Percentiles rank a stretch among this genome's conserved stretches.
Conservation (phyloP, 2,888 invertebrate genomes). For the Scotopteryx bipunctaria region DNA sequence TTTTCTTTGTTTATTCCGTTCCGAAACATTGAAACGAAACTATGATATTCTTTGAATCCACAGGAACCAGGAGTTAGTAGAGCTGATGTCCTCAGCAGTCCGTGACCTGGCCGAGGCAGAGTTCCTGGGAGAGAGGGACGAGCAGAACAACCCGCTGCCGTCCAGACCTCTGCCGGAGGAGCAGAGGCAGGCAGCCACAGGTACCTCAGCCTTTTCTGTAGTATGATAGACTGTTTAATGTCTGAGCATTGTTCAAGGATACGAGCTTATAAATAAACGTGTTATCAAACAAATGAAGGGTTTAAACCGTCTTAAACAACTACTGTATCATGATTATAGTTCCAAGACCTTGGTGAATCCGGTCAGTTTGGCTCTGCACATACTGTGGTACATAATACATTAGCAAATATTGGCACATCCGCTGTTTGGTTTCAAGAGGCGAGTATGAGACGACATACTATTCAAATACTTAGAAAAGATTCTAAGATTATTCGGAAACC, state of each 20-base stretch:
- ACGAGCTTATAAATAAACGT: too few species aligned
- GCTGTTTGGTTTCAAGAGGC: conserved; percentile 5
- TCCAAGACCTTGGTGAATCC: conserved; percentile 4
- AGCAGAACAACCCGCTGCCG: conserved; percentile 92
- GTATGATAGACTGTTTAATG: too few species aligned
- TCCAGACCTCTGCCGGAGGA: conserved; percentile 84
- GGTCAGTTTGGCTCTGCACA: conserved; percentile 11
- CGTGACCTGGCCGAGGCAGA: conserved; percentile 95
- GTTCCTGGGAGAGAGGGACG: conserved; percentile 92
- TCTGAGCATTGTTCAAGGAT: too few species aligned
- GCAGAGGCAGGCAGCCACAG: conserved; percentile 59
- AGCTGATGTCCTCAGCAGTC: conserved; percentile 94
- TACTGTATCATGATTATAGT: neutral
- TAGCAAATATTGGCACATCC: conserved; percentile 20
- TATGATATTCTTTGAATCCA: neutral
- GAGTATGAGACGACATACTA: neutral
- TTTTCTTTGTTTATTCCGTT: too few species aligned
- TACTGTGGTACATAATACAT: conserved; percentile 23
- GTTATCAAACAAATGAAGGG: too few species aligned
- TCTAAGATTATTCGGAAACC: too few species aligned
- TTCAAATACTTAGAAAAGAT: conserved; percentile 3
- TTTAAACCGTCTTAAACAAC: too few species aligned
- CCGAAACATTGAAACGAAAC: too few species aligned
- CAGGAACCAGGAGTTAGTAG: conserved; percentile 91
- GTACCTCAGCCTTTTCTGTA: too few species aligned